phyloP scores from a whole-genome alignment of 1,140 invertebrate genomes.

The Contarinia nasturtii region DNA sequence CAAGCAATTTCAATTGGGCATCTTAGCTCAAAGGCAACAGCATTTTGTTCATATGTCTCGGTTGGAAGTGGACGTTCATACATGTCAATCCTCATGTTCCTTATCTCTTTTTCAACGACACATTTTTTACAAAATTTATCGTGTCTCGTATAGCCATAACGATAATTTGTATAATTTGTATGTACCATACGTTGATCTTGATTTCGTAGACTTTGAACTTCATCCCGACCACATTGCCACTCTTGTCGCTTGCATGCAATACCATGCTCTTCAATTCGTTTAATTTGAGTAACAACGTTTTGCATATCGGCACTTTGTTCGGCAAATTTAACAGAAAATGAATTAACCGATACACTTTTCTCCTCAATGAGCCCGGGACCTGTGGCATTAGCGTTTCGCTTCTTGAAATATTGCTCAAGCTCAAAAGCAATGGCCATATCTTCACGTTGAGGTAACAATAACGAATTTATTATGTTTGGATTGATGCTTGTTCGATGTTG shows the following conservation, averaged over 20 bases:
- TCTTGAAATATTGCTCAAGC: background rate
- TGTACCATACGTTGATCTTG: background rate
- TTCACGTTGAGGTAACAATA: background rate
- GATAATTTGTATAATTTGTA: background rate
- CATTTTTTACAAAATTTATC: background rate
- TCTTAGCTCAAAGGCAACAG: background rate
- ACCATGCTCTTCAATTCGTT: background rate
- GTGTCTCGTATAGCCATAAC: background rate
- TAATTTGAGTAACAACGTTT: background rate
- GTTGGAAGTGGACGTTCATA: background rate
- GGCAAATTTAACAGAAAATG: background rate
- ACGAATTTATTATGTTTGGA: background rate
- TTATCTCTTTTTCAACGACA: background rate
- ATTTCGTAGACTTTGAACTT: background rate
- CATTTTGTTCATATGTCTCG: background rate
- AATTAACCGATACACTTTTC: background rate
- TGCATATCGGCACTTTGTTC: background rate
- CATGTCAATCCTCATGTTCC: background rate
- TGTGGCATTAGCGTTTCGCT: background rate
- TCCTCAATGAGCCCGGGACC: background rate
- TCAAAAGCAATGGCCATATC: background rate
- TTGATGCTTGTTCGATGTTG: background rate
- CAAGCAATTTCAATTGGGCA: background rate
- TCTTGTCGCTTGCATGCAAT: background rate
- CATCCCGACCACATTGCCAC: background rate